Evolutionary conservation across 1,140 invertebrate genomes (phyloP), one percentile per base, ranked within the genome.

Genomic region (Leptinotarsa defecta): DNA sequence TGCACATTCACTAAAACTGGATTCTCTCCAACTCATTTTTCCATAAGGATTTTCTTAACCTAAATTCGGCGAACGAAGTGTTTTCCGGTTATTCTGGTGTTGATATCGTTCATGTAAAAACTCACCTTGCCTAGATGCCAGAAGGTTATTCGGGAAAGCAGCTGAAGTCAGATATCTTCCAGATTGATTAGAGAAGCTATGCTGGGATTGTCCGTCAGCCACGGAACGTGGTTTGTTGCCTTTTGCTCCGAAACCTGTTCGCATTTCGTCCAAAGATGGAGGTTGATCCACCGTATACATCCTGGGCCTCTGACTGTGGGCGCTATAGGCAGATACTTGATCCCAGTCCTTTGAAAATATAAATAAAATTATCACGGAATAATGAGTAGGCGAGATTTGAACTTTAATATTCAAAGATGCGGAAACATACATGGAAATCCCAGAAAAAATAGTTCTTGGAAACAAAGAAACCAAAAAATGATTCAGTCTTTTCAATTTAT

Each of bases 241-340:
- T 81, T 88, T 88, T 27, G 85, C 85, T 74, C 87, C 88, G 76
- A 89, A 89, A 78, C 92, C 90, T n/a, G 90, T 90, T 73, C 90
- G 86, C 68, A 89, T 89, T 81, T 91, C 92, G 83, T 91, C 92
- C 68, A 92, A 86, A 19, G 90, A 90, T 69, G 86, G 86, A 75
- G 86, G 88, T 79, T 84, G 82, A 88, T 89, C 91, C 72, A 94
- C 87, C 73, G 93, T 88, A 87, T 94, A 94, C 86, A 96, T 93
- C 79, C 94, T 86, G 3, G 93, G 92, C 73, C 95, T 87, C n/a
- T 94, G 94, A 75, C 94, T 96, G 81, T 95, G 88, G 74, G 93
- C 93, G 84, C 95, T 96, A 85, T 97, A 96, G 19, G 94, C 94
- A 3, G 95, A 97, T 17, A 96, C 91, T 86, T 96, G 95, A 87